These are phyloP conservation scores for Oreohelix idahoensis DNA, from an alignment of 1,140 invertebrate species.

Conservation along the genomic window DNA sequence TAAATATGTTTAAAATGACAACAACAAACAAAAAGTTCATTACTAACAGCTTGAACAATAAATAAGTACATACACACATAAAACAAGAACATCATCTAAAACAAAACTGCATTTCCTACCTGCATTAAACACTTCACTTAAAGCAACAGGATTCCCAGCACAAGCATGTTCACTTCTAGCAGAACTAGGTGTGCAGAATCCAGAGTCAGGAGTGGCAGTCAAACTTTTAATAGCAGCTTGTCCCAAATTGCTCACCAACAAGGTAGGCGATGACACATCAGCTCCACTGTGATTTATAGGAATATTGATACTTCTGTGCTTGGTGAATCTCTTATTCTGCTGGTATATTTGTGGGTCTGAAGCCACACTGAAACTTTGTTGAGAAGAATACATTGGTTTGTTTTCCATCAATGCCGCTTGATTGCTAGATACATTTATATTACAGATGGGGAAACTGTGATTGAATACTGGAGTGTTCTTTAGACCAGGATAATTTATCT, in stretches of 20 bases:
- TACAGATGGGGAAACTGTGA: not conserved
- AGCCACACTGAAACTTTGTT: not conserved
- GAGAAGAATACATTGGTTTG: not conserved
- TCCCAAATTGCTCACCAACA: not conserved
- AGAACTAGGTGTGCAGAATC: not conserved
- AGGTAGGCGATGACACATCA: not conserved
- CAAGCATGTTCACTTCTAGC: not conserved
- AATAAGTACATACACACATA: too few relatives aligned
- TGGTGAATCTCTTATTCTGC: not conserved
- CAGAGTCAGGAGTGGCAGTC: not conserved
- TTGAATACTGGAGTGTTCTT: not conserved
- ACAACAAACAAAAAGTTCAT: too few relatives aligned
- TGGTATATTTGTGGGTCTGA: not conserved
- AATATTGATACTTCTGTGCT: constrained; percentile 1
- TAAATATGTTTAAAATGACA: too few relatives aligned
- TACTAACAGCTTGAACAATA: too few relatives aligned
- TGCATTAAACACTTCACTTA: not conserved
- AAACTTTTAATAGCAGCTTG: not conserved
- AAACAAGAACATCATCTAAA: not conserved
- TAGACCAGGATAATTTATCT: not conserved
- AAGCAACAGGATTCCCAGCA: not conserved
- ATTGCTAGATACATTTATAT: not conserved
- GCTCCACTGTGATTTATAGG: not conserved
- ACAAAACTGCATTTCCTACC: not conserved
- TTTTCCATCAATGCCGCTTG: not conserved